These are phyloP conservation scores for Eolophus roseicapilla DNA, from an alignment of 2,113 vertebrate genomes.

Conservation along the genomic window DNA sequence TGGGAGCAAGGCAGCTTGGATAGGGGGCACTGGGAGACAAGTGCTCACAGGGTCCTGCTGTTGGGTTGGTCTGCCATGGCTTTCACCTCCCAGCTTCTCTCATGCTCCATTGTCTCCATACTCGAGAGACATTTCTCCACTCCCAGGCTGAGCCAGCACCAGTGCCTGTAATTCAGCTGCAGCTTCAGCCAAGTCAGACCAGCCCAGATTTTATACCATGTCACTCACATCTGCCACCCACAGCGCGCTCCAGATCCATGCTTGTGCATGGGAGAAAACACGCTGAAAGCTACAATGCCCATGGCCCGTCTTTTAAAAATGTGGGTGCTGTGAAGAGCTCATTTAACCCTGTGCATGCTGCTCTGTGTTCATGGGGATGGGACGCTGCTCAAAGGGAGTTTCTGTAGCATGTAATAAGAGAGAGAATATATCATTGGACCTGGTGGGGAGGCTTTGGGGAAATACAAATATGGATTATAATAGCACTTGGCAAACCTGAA, in stretches of 20 bases:
- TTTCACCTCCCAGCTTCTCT: neutral
- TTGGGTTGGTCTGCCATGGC: neutral
- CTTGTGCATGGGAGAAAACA: neutral
- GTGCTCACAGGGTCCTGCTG: neutral
- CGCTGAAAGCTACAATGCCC: neutral
- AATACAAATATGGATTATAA: neutral
- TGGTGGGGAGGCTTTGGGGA: neutral
- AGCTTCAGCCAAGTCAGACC: neutral
- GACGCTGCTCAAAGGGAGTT: accelerated
- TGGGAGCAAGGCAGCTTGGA: accelerated
- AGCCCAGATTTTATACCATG: neutral
- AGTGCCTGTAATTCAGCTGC: neutral
- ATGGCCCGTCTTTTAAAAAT: neutral
- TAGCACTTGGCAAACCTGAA: neutral
- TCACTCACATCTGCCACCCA: neutral
- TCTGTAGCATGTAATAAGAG: accelerated
- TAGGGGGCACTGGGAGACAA: neutral
- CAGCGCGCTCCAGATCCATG: accelerated
- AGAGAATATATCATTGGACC: neutral
- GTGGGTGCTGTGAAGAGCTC: neutral
- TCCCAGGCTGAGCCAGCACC: neutral
- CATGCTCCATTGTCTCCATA: neutral
- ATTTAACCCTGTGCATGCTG: neutral
- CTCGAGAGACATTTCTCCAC: neutral
- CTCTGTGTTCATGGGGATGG: no score